Evolutionary conservation across 64 coral and sea anemone genomes (phyloP).

Genomic region (Stichodactyla mertensii): DNA sequence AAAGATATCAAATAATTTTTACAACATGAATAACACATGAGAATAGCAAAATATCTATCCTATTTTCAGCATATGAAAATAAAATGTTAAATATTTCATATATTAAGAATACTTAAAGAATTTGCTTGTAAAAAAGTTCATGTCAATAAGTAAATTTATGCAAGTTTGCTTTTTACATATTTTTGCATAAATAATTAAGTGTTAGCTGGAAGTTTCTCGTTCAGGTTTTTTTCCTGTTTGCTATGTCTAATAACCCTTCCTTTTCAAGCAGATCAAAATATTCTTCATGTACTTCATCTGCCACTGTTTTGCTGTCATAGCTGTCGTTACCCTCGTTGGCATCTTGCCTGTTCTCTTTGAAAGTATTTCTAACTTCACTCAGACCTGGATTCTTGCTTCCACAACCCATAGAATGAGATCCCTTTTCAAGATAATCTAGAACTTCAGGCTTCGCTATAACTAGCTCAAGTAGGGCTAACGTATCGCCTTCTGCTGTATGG

Average conservation of each 20-base stretch:
- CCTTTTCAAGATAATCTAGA: constrained; percentile 38
- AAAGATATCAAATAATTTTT: background rate
- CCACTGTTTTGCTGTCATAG: constrained; percentile 11
- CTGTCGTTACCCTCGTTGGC: background rate
- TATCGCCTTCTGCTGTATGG: constrained; percentile 67
- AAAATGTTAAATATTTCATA: background rate
- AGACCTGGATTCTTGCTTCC: background rate
- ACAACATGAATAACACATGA: background rate
- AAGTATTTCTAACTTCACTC: background rate
- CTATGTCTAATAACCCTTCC: constrained; percentile 14
- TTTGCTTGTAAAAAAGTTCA: too few relatives aligned
- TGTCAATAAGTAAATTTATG: background rate
- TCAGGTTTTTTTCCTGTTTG: background rate
- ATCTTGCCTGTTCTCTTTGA: background rate
- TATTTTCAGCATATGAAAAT: background rate
- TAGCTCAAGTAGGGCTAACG: constrained; percentile 44
- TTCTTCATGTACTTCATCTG: constrained; percentile 40
- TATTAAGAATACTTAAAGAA: background rate
- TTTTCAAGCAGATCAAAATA: constrained; percentile 50
- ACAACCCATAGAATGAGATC: background rate
- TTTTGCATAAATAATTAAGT: too few relatives aligned
- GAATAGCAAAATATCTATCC: background rate
- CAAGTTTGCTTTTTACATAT: background rate
- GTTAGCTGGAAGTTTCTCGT: background rate
- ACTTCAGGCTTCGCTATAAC: constrained; percentile 43